phyloP scores from a whole-genome alignment of 2,797 vertebrate species.

The Typhlichthys eigenmanni region DNA sequence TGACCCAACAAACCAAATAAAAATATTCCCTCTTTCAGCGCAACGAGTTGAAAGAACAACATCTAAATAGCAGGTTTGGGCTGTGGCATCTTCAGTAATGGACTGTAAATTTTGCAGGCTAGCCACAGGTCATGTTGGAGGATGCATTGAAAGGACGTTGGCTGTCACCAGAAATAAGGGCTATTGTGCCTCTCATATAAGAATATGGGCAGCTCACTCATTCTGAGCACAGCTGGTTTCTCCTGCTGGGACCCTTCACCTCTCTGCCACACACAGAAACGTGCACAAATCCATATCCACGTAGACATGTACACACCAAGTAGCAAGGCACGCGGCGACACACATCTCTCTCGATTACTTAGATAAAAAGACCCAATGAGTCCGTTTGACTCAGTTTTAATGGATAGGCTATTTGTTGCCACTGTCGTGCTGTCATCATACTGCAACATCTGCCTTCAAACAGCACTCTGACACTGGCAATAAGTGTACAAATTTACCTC shows the following conservation, averaged over 20 bases:
- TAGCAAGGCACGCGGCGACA: too few relatives aligned
- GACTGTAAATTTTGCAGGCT: neutral
- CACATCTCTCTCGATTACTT: conserved; percentile 27
- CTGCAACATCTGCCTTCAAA: conserved; percentile 56
- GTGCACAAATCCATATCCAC: neutral
- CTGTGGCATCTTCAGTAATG: neutral
- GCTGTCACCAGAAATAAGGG: conserved; percentile 20
- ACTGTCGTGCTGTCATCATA: conserved; percentile 47
- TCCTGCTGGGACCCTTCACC: too few relatives aligned
- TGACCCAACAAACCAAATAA: conserved; percentile 35
- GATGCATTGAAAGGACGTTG: conserved; percentile 32
- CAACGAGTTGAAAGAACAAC: neutral
- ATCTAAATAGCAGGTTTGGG: neutral
- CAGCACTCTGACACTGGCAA: conserved; percentile 62
- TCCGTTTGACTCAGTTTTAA: conserved; percentile 36
- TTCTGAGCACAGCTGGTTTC: conserved; percentile 8
- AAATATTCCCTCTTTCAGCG: conserved; percentile 21
- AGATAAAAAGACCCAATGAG: conserved; percentile 59
- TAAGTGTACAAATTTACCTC: conserved; percentile 68
- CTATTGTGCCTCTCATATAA: neutral
- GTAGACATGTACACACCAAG: too few relatives aligned
- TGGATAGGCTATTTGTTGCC: conserved; percentile 57
- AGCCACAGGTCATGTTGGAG: conserved; percentile 12
- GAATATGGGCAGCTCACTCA: neutral
- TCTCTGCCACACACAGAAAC: conserved; percentile 19